Conservation (phyloP, 2,888 invertebrate species). For the Eristalinus sepulchralis region DNA sequence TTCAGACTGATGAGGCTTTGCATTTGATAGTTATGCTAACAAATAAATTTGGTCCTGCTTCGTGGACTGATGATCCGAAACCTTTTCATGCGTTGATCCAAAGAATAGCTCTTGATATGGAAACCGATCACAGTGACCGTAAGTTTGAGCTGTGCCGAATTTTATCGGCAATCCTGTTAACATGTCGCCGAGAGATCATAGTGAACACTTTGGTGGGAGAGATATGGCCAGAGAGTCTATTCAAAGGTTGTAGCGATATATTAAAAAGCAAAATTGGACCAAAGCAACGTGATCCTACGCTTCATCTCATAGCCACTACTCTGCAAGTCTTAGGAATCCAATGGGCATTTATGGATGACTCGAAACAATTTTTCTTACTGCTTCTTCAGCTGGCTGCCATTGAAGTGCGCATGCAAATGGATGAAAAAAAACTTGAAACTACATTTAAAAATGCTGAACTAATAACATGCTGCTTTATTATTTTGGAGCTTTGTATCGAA, state of each 20-base stretch:
- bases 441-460: constrained; percentile 89
- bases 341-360: constrained; percentile 91
- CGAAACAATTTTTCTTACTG: constrained; percentile 90
- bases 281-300: constrained; percentile 93
- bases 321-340: constrained; percentile 91
- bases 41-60: constrained; percentile 86
- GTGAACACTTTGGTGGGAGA: constrained; percentile 86
- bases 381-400: constrained; percentile 93
- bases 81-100: constrained; percentile 91
- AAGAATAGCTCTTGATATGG: constrained; percentile 92
- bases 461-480: constrained; percentile 91
- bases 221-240: constrained; percentile 91
- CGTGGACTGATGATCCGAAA: constrained; percentile 90
- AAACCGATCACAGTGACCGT: constrained; percentile 92
- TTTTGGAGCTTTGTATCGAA: constrained; percentile 89
- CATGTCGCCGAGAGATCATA: constrained; percentile 86
- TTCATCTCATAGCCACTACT: constrained; percentile 90
- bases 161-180: constrained; percentile 87
- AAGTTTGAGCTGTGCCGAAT: constrained; percentile 95
- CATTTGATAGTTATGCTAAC: constrained; percentile 90
- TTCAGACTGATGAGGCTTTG: constrained; percentile 93
- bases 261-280: constrained; percentile 93
- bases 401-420: constrained; percentile 96
- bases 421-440: constrained; percentile 91
- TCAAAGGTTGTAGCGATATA: constrained; percentile 91